Evolutionary conservation across 2,113 vertebrate genomes (phyloP), one percentile per base, ranked within the genome.

Genomic region (Petromus typicus): DNA sequence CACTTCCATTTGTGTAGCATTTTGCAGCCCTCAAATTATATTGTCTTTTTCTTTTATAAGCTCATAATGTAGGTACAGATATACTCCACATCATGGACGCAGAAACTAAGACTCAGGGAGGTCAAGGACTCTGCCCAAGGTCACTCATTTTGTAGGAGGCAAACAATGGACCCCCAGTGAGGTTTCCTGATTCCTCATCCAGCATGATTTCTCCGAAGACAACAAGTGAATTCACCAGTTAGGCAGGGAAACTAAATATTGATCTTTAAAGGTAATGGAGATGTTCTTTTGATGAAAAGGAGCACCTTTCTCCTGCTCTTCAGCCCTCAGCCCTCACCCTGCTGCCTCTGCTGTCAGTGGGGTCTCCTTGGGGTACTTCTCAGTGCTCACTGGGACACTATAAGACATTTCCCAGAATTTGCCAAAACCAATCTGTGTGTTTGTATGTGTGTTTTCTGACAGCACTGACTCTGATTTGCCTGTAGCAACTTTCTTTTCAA

Each of bases 401-500:
- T 84, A 43, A 91, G 45, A 71, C 23, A 64, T 86, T 81, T 22
- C 5, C 56, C 48, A 61, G 40, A 78, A 79, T 85, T 96, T 95
- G 37, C 82, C 75, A 48, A 78, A 95, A 79, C 34, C 17, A 17
- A 20, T 86, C 43, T 96, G 16, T 37, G 2, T 84, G 71, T 73
- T 10, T 73, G 69, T 75, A 43, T 48, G 25, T 30, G 37, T 81
- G 79, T 73, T 94, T 96, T 94, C 61, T 90, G 48, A 91, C 63
- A 83, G 66, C 63, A 75, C 30, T 93, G 37, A 75, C 40, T 92
- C 27, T 83, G n/a, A 43, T 91, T 81, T 97, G 61, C 94, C 90
- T 59, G 51, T 89, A 73, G 95, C 45, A 76, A 91, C 18, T 93
- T 97, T 54, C n/a, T 69, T 95, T 95, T 89, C 83, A 91, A 63